Base-by-base conservation (phyloP, 2,797 vertebrate genomes). In the Crocidura indochinensis region DNA sequence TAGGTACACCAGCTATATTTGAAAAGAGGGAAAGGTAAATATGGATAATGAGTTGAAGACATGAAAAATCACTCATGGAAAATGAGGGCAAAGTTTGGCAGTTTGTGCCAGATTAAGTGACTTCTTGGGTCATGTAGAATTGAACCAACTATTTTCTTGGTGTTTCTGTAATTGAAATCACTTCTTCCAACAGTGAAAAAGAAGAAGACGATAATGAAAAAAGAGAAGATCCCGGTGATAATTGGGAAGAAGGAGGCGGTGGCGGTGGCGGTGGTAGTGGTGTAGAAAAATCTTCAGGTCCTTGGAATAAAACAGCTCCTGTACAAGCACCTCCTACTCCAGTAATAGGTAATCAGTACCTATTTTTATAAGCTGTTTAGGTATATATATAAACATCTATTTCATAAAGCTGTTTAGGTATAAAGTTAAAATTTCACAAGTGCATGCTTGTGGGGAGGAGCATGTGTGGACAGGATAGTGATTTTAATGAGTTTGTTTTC, bases 181-280 rank as follows among this genome's bases (percentile, higher is more conserved):
- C 6, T 78, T 96, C 97, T 91, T 94, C 60, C 87, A 97, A 96
- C 31, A 99, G 99, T 90, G 99, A 99, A 97, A 99, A 98, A 91
- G 99, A 99, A 88, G 99, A 99, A 88, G 99, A 99, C 24, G 99
- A 99, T 44, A 98, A 98, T 88, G 99, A 99, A 94, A 99, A 99
- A 92, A 98, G 98, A 97, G 99, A 99, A 97, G 99, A 99, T 96
- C 98, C 99, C 0, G 98, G 98, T 10, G 99, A 99, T 88, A 99
- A 98, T 11, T 99, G 99, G 95, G 99, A 99, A 97, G 99, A 99
- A 94, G 98, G 98, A 85, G 96, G 98, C 84, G 96, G 92, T 14
- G 90, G 84, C 31, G 29, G 86, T 5, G 85, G 88, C 10, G 81
- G 89, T 29, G 97, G 99, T 80, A 97, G 98, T 77, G 96, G 96